Conservation (phyloP, 2,888 invertebrate genomes). For the Sesia bembeciformis region DNA sequence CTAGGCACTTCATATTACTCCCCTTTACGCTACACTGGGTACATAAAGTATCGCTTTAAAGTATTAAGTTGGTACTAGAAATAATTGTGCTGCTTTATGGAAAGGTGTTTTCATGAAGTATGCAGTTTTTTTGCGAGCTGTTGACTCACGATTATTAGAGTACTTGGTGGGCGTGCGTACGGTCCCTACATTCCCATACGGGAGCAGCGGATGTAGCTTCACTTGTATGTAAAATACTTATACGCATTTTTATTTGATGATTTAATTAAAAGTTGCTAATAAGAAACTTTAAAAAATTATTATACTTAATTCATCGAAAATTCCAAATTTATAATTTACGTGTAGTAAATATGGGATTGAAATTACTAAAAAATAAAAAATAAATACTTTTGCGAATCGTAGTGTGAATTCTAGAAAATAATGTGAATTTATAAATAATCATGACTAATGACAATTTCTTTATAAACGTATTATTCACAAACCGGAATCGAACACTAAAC, state of each 20-base stretch:
- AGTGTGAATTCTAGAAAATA: too few species aligned
- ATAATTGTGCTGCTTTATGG: slow-evolving; percentile 36
- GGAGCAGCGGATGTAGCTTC: slow-evolving; percentile 48
- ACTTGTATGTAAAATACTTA: slow-evolving; percentile 16
- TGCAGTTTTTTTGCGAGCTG: slow-evolving; percentile 18
- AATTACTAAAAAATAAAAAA: too few species aligned
- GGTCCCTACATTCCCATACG: slow-evolving; percentile 58
- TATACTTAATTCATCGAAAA: too few species aligned
- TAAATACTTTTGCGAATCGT: too few species aligned
- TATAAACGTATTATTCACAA: neutral
- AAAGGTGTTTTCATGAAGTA: slow-evolving; percentile 39
- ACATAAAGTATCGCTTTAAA: slow-evolving; percentile 33
- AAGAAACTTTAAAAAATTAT: too few species aligned
- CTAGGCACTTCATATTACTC: slow-evolving; percentile 31
- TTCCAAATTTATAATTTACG: too few species aligned
- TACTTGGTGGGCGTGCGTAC: slow-evolving; percentile 40
- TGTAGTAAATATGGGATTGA: too few species aligned
- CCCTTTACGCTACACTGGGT: slow-evolving; percentile 37
- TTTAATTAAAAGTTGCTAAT: neutral
- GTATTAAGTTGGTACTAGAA: slow-evolving; percentile 14
- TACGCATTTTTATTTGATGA: too few species aligned
- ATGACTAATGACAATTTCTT: too few species aligned
- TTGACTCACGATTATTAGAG: slow-evolving; percentile 17
- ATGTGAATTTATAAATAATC: too few species aligned
- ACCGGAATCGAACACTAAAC: slow-evolving; percentile 36